Base-by-base conservation (phyloP, 2,113 vertebrate genomes). In the Carassius auratus region DNA sequence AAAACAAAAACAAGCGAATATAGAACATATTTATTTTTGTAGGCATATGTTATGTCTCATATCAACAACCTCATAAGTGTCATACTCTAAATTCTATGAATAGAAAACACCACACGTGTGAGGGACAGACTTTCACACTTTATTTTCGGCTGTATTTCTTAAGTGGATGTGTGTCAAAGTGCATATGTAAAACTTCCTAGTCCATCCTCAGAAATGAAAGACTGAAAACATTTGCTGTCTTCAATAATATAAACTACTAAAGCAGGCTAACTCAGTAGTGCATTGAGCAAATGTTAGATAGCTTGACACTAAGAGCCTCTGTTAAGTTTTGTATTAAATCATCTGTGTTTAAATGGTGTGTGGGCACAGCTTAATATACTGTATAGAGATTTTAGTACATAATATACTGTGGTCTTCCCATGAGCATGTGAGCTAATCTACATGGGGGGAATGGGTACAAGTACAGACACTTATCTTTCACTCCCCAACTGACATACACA, bases 401-500 rank as follows among this genome's bases (percentile, higher is more conserved):
- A 14, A 61, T 62, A 64, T 62, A 68, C 23, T 50, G 42, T 0
- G 26, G 23, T 33, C n/a, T 68, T 81, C 8, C 15, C 42, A 66
- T 50, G 15, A 50, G 68, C 23, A 3, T 81, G 38, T 62, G 17
- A 64, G 38, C 30, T 69, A 69, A 86, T 77, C 38, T 86, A 42
- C 52, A 85, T 36, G 64, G 59, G 42, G 42, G 1, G 42, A 42
- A 42, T 42, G 42, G 73, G 71, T 79, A 64, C 59, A 84, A 76
- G 48, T 23, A 55, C 19, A 81, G 76, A 76, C 15, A 45, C 79
- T 77, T 62, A 38, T 69, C 83, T 62, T 23, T 36, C 55, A 66
- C 82, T 83, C 75, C 69, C 64, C 61, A 57, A 52, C 50, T 66
- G 38, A 87, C 55, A 61, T 59, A 85, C 21, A 86, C 66, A 85